Conservation (phyloP, 2,888 invertebrate genomes). For the Alloscopus bannaensis region DNA sequence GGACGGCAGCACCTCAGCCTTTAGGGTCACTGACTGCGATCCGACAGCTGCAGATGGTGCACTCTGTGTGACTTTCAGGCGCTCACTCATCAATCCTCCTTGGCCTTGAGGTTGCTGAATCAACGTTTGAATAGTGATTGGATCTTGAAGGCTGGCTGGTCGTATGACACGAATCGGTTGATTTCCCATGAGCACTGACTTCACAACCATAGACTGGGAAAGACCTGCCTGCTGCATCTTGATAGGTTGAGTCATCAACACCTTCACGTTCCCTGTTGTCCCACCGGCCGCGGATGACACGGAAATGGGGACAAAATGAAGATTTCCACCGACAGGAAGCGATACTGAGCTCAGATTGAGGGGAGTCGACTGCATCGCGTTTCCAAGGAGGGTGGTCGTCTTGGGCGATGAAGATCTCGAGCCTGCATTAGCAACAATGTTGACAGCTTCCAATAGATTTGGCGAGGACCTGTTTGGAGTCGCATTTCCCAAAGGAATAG, state of each 20-base stretch:
- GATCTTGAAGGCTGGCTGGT: slow-evolving; percentile 55
- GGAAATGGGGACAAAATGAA: slow-evolving; percentile 69
- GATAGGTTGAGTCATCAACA: slow-evolving; percentile 73
- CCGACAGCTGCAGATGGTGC: background rate
- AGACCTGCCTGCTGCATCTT: slow-evolving; percentile 67
- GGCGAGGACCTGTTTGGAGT: slow-evolving; percentile 69
- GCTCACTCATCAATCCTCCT: slow-evolving; percentile 62
- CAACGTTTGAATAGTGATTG: slow-evolving; percentile 31
- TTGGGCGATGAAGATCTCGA: slow-evolving; percentile 68
- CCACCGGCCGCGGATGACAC: slow-evolving; percentile 65
- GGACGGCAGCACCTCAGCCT: slow-evolving; percentile 8
- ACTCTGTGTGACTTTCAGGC: background rate
- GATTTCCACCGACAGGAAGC: slow-evolving; percentile 61
- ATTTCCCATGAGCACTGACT: slow-evolving; percentile 72
- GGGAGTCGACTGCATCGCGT: slow-evolving; percentile 62
- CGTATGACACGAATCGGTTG: slow-evolving; percentile 68
- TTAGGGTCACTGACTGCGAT: background rate
- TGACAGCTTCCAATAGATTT: slow-evolving; percentile 69
- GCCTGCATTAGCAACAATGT: slow-evolving; percentile 65
- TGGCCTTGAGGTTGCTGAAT: slow-evolving; percentile 56
- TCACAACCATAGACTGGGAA: slow-evolving; percentile 72
- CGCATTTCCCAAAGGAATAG: slow-evolving; percentile 47
- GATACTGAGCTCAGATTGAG: slow-evolving; percentile 65
- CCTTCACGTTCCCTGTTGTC: slow-evolving; percentile 73
- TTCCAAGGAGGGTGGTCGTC: slow-evolving; percentile 50